Conservation (phyloP, 1,140 invertebrate genomes). For the Arion vulgaris region DNA sequence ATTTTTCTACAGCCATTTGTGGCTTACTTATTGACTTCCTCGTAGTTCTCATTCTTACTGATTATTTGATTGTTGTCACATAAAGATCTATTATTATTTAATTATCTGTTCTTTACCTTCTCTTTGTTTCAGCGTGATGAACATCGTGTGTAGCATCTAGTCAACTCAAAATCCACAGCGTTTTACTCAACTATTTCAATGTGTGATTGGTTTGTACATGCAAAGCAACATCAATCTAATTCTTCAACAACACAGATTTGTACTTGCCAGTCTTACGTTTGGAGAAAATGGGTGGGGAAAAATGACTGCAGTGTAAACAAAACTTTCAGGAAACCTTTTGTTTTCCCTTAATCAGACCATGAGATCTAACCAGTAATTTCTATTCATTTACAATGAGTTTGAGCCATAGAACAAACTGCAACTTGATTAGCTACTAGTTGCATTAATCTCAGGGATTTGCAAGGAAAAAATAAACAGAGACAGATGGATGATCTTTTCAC, state of each 20-base stretch:
- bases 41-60: too few species aligned
- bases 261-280: neutral
- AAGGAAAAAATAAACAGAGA: neutral
- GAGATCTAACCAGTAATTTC: neutral
- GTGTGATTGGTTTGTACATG: neutral
- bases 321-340: neutral
- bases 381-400: too few species aligned
- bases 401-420: neutral
- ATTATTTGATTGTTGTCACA: too few species aligned
- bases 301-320: neutral
- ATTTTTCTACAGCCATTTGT: too few species aligned
- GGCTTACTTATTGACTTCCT: too few species aligned
- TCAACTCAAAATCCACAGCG: neutral
- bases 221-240: neutral
- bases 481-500: too few species aligned
- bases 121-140: neutral
- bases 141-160: neutral
- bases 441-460: conserved; percentile 3
- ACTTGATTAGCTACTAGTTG: neutral
- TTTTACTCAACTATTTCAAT: neutral
- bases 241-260: neutral
- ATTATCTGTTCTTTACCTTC: neutral
- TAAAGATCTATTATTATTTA: too few species aligned
- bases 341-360: neutral
- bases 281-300: neutral